These are phyloP conservation scores for Melipona bicolor DNA, from an alignment of 2,888 invertebrate genomes.

Conservation along the genomic window DNA sequence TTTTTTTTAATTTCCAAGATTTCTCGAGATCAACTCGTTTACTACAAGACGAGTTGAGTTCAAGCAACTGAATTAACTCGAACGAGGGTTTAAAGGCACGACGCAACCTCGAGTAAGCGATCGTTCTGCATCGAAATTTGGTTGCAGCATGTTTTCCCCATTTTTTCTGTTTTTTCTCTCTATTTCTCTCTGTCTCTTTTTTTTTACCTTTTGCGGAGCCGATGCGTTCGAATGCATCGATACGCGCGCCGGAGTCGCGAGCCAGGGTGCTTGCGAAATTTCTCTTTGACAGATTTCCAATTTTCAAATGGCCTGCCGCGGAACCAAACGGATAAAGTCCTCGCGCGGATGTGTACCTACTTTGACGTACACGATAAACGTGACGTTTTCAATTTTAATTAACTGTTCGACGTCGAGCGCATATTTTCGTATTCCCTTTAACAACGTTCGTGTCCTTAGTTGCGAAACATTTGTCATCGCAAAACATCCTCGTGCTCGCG, in stretches of 20 bases:
- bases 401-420: accelerated
- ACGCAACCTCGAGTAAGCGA: constrained; percentile 29
- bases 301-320: constrained; percentile 31
- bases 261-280: constrained; percentile 29
- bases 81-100: constrained; percentile 21
- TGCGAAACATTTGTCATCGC: not conserved
- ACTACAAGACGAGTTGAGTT: not conserved
- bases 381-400: not conserved
- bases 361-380: not conserved
- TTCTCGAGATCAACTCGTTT: not conserved
- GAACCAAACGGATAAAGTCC: not conserved
- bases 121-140: constrained; percentile 70
- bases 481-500: not conserved
- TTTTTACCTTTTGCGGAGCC: constrained; percentile 14
- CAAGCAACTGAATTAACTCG: not conserved
- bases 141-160: constrained; percentile 33
- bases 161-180: not conserved
- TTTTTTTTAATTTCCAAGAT: not conserved
- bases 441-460: not conserved
- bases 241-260: constrained; percentile 9
- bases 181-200: too few relatives aligned
- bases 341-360: too few relatives aligned
- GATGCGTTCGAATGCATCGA: constrained; percentile 14
- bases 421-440: not conserved
- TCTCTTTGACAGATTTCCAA: constrained; percentile 38